Evolutionary conservation across 1,140 invertebrate species (phyloP).

Genomic region (Micrasema minimum): DNA sequence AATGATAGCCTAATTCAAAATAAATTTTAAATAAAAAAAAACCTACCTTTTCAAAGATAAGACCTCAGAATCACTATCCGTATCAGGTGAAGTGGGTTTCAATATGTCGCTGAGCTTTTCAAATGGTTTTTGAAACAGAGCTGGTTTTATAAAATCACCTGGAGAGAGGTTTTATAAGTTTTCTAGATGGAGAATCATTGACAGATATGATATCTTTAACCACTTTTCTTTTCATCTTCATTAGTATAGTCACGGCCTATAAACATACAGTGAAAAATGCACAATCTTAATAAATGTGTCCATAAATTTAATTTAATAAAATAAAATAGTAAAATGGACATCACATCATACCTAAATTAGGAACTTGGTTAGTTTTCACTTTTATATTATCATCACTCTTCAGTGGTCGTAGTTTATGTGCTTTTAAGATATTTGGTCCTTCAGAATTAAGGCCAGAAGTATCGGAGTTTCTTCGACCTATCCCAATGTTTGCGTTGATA

Average conservation of each 20-base stretch:
- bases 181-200: conserved; percentile 51
- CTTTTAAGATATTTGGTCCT: conserved; percentile 37
- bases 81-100: conserved; percentile 54
- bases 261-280: background rate
- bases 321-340: conserved; percentile 1
- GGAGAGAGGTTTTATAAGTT: conserved; percentile 66
- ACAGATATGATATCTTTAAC: conserved; percentile 20
- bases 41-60: background rate
- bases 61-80: conserved; percentile 57
- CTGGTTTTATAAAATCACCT: conserved; percentile 69
- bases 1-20: background rate
- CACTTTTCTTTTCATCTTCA: conserved; percentile 14
- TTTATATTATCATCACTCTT: conserved; percentile 45
- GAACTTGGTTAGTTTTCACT: conserved; percentile 18
- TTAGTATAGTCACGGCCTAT: background rate
- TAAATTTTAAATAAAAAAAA: conserved; percentile 3
- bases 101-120: conserved; percentile 65
- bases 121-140: conserved; percentile 66
- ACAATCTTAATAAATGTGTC: background rate
- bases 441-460: conserved; percentile 39
- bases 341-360: conserved; percentile 12
- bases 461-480: conserved; percentile 48
- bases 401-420: conserved; percentile 46
- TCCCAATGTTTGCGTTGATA: conserved; percentile 7
- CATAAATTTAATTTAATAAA: background rate